phyloP scores from a whole-genome alignment of 2,113 vertebrate genomes.

The Equus quagga region DNA sequence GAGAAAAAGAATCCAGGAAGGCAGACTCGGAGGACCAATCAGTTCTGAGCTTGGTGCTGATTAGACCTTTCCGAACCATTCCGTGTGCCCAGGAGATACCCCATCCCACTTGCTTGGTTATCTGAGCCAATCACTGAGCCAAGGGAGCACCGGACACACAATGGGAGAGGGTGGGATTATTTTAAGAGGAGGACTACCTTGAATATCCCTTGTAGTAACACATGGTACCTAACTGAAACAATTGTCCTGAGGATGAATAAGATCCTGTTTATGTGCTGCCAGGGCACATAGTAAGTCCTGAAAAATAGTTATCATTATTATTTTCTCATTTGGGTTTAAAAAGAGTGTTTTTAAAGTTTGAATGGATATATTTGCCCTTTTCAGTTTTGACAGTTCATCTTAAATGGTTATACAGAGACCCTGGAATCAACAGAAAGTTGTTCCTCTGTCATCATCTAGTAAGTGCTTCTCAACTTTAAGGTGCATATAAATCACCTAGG shows the following conservation, averaged over 20 bases:
- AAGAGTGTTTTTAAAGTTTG: background rate
- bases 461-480: background rate
- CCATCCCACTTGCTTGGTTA: background rate
- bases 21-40: background rate
- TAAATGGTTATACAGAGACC: background rate
- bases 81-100: background rate
- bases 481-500: background rate
- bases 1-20: background rate
- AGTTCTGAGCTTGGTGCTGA: background rate
- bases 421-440: background rate
- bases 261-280: background rate
- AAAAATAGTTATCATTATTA: background rate
- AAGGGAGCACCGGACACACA: background rate
- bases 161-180: background rate
- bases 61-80: background rate
- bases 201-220: background rate
- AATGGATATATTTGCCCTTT: background rate
- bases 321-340: constrained; percentile 17
- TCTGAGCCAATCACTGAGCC: background rate
- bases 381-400: background rate
- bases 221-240: background rate
- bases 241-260: background rate
- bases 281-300: background rate
- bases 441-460: background rate
- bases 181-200: background rate